Percentiles rank a stretch among this genome's conserved stretches.
These are phyloP conservation scores for Lepidonotus clava DNA, from an alignment of 2,888 invertebrate species.

Conservation along the genomic window DNA sequence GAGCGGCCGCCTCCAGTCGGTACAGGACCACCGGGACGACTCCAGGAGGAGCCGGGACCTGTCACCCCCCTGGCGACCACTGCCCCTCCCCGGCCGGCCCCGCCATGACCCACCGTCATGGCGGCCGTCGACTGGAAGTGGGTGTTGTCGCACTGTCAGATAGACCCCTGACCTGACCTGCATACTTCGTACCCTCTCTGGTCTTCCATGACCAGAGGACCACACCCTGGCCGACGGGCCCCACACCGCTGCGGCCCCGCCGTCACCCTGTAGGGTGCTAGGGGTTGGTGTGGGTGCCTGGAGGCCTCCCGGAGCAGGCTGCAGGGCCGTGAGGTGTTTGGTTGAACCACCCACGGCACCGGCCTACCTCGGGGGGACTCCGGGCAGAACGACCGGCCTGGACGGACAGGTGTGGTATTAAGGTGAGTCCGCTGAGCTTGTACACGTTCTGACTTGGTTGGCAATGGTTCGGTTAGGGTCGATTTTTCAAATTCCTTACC, in stretches of 20 bases:
- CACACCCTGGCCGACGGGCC: background rate
- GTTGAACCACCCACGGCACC: background rate
- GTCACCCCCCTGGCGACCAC: background rate
- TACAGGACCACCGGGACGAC: background rate
- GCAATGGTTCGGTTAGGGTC: too few relatives aligned
- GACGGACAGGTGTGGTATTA: too few relatives aligned
- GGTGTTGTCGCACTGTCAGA: background rate
- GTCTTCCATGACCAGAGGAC: background rate
- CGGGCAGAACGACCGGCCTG: background rate
- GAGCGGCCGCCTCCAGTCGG: background rate
- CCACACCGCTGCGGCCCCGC: slow-evolving; percentile 5
- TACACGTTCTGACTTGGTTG: too few relatives aligned
- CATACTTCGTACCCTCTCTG: slow-evolving; percentile 8
- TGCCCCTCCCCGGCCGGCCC: background rate
- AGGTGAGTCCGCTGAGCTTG: too few relatives aligned
- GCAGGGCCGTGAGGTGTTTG: background rate
- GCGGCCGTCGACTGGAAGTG: slow-evolving; percentile 31
- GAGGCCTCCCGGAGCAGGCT: background rate
- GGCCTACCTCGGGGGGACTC: background rate
- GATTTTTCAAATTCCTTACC: too few relatives aligned
- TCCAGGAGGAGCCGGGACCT: background rate
- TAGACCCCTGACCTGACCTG: background rate
- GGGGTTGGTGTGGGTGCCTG: slow-evolving; percentile 13
- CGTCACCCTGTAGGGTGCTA: background rate
- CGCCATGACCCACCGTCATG: background rate